A percentile compares a stretch with the other conserved stretches of the same genome.
phyloP scores from a whole-genome alignment of 2,113 vertebrate genomes.

The Haemorhous mexicanus region DNA sequence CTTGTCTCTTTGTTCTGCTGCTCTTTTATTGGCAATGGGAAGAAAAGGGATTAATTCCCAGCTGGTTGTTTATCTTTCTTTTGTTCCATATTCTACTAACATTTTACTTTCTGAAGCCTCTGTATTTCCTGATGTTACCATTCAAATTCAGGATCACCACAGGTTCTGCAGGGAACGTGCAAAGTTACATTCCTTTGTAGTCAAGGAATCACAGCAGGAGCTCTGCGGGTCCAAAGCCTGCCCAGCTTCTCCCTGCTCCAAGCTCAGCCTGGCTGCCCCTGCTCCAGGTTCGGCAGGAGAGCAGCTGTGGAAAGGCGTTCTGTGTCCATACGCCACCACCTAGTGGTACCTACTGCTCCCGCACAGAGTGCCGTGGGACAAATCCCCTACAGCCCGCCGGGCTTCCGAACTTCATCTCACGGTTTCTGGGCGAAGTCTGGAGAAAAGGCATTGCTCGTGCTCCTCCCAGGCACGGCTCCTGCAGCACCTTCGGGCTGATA shows the following conservation, averaged over 20 bases:
- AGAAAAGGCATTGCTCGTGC: background rate
- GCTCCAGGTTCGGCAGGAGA: rapidly evolving
- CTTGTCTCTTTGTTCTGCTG: background rate
- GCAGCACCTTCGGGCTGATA: background rate
- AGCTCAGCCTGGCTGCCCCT: rapidly evolving
- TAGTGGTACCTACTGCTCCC: background rate
- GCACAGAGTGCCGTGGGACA: rapidly evolving
- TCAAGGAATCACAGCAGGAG: background rate
- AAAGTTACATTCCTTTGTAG: background rate
- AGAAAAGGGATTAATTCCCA: background rate
- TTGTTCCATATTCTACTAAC: background rate
- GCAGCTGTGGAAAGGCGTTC: rapidly evolving
- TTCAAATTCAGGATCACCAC: background rate
- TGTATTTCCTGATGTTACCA: background rate
- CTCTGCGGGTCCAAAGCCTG: background rate
- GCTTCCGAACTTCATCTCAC: rapidly evolving
- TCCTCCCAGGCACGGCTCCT: rapidly evolving
- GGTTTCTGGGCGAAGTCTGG: background rate
- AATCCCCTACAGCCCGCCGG: rapidly evolving
- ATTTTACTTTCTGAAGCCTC: background rate
- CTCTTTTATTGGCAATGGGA: background rate
- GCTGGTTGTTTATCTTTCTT: no score
- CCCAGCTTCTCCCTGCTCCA: background rate
- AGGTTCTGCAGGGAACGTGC: background rate
- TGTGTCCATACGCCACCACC: background rate